A percentile compares a stretch with the other conserved stretches of the same genome.
These are phyloP conservation scores for Antechinus stuartii DNA, from an alignment of 2,113 vertebrate species.

Conservation along the genomic window DNA sequence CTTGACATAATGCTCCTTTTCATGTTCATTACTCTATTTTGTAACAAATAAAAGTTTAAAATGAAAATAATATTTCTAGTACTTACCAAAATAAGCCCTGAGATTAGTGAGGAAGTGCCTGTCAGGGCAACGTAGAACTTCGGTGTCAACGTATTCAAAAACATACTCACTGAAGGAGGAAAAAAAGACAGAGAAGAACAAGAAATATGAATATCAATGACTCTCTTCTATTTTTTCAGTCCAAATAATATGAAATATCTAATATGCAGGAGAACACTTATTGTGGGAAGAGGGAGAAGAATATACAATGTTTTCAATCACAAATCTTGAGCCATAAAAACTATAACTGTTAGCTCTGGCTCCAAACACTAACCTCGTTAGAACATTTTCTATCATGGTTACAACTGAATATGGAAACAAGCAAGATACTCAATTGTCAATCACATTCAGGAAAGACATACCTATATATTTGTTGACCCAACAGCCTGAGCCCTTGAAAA, in stretches of 20 bases:
- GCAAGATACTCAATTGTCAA: neutral
- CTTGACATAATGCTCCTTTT: neutral
- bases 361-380: neutral
- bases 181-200: slow-evolving; percentile 75
- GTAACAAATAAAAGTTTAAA: slow-evolving; percentile 34
- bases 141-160: slow-evolving; percentile 98
- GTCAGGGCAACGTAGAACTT: slow-evolving; percentile 99
- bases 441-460: slow-evolving; percentile 23
- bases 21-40: neutral
- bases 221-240: slow-evolving; percentile 38
- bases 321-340: neutral
- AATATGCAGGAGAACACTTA: neutral
- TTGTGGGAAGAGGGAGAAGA: neutral
- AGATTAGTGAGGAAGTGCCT: slow-evolving; percentile 98
- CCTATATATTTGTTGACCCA: neutral
- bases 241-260: slow-evolving; percentile 54
- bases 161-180: slow-evolving; percentile 95
- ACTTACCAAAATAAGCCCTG: slow-evolving; percentile 99
- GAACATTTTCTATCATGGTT: slow-evolving; percentile 26
- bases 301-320: neutral
- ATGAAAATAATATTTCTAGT: slow-evolving; percentile 61
- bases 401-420: slow-evolving; percentile 19
- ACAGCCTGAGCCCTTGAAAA: neutral
- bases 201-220: slow-evolving; percentile 77
- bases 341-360: slow-evolving; percentile 12